Base-by-base conservation (phyloP, 2,113 vertebrate genomes). In the Grus americana region DNA sequence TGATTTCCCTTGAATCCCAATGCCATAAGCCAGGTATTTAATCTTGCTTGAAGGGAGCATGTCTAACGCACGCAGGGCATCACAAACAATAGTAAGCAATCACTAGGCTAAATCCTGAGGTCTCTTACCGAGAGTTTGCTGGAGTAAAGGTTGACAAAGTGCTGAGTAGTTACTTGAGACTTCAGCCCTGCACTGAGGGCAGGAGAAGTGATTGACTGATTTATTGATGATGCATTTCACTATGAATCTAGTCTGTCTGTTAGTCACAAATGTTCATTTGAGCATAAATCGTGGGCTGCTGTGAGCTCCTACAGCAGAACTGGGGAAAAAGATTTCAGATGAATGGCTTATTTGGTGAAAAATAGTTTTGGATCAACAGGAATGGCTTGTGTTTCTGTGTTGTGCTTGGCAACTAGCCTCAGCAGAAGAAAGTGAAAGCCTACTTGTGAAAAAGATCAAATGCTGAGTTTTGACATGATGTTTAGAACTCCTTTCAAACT, bases 41-140 rank as follows among this genome's bases (percentile, higher is more conserved):
- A 95, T 92, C 96, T 96, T 92, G 42, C 90, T 93, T 96, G 95
- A 96, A 95, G 65, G 90, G 82, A 96, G 79, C 92, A 92, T 57
- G 68, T 84, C 90, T 92, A 72, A 88, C 42, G 2, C 73, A 93
- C 3, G 4, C 59, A 78, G 88, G 88, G 86, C 92, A 91, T 92
- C 70, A 58, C 92, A 95, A 95, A 91, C 94, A 97, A 83, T 76
- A 30, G 78, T 87, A 85, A 94, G 81, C 55, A 88, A 96, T 96
- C 84, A 58, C 86, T 95, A 95, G 91, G 95, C 91, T 94, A 97
- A 95, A 79, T 95, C 91, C 89, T 86, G 78, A 91, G 92, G 91
- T 95, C 89, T 93, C 58, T 72, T 91, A 82, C 74, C 70, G 80
- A 91, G 91, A 73, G 92, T 97, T 94, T 40, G 78, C 86, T 38